Conservation (phyloP, 64 coral and sea anemone species). For the Trachythela sp. region DNA sequence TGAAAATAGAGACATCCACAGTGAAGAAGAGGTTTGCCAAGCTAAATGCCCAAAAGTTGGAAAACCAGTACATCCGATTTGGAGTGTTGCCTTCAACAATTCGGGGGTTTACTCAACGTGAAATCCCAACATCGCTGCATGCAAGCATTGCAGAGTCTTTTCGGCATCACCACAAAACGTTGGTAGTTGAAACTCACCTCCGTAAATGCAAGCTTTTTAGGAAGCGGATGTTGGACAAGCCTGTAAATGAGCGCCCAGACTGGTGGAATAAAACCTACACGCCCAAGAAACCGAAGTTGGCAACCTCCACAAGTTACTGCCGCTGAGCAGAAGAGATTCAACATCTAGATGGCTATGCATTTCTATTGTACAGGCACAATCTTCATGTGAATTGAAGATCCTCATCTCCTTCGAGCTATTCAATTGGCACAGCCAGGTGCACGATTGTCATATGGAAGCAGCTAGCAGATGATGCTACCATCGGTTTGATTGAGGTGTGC, state of each 20-base stretch:
- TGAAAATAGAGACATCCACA: background rate
- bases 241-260: background rate
- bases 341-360: background rate
- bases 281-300: background rate
- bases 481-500: background rate
- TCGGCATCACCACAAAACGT: background rate
- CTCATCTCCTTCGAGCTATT: background rate
- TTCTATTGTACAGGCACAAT: background rate
- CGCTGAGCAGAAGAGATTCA: background rate
- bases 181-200: background rate
- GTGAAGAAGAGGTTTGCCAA: background rate
- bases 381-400: background rate
- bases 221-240: background rate
- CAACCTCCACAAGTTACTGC: background rate
- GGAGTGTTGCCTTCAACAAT: background rate
- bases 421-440: background rate
- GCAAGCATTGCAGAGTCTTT: background rate
- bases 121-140: conserved; percentile 2
- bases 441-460: background rate
- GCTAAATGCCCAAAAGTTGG: conserved; percentile 11
- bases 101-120: background rate
- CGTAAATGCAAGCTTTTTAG: background rate
- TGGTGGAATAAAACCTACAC: background rate
- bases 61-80: background rate
- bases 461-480: background rate